Percentiles rank a stretch among this genome's conserved stretches.
phyloP scores from a whole-genome alignment of 2,113 vertebrate species.

The Seriola aureovittata region DNA sequence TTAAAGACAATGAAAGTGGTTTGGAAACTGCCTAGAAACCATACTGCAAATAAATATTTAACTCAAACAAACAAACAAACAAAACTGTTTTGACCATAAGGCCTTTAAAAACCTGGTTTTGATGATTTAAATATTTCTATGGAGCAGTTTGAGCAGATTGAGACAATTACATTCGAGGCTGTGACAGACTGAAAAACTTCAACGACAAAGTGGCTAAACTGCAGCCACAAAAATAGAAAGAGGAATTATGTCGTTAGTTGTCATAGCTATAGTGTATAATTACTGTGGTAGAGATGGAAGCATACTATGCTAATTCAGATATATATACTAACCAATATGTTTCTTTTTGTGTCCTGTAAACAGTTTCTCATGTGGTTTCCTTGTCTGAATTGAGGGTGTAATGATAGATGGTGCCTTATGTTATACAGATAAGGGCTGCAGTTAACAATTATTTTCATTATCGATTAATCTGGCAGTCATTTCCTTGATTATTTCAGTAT shows the following conservation, averaged over 20 bases:
- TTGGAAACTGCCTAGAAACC: slow-evolving; percentile 54
- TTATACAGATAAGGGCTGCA: not conserved
- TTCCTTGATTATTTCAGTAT: not conserved
- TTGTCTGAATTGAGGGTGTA: not conserved
- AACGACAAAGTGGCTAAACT: slow-evolving; percentile 8
- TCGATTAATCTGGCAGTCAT: not conserved
- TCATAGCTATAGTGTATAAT: not conserved
- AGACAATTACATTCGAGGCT: slow-evolving; percentile 37
- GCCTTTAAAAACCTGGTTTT: slow-evolving; percentile 49
- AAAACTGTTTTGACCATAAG: slow-evolving; percentile 36
- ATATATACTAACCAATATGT: too few species aligned
- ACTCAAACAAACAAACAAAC: slow-evolving; percentile 7
- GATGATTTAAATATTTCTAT: slow-evolving; percentile 56
- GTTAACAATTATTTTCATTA: not conserved
- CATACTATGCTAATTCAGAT: too few species aligned
- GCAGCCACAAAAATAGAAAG: not conserved
- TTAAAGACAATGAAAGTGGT: slow-evolving; percentile 66
- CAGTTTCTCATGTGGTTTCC: not conserved
- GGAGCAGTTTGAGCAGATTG: not conserved
- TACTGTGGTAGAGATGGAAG: not conserved
- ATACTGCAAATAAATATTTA: slow-evolving; percentile 61
- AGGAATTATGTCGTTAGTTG: not conserved
- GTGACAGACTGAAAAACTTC: slow-evolving; percentile 7
- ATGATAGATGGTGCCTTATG: not conserved
- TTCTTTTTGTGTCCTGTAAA: not conserved